A percentile compares a stretch with the other conserved stretches of the same genome.
phyloP scores from a whole-genome alignment of 1,140 invertebrate species.

The Hycleus phaleratus region DNA sequence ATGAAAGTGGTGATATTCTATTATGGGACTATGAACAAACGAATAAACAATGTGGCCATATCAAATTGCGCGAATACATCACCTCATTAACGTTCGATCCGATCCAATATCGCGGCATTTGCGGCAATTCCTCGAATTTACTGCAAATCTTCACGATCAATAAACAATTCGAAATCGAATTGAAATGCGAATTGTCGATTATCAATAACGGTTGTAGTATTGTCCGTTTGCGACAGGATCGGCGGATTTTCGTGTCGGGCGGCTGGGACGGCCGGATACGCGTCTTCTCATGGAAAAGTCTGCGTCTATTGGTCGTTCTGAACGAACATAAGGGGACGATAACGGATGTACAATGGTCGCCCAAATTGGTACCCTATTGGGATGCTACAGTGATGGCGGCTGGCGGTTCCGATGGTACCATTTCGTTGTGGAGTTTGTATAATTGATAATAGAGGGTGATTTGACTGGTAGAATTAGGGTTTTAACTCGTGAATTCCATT shows the following conservation, averaged over 20 bases:
- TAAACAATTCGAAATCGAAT: constrained; percentile 48
- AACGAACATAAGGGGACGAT: constrained; percentile 58
- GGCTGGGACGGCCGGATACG: constrained; percentile 70
- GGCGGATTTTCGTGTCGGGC: constrained; percentile 65
- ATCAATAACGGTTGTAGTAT: constrained; percentile 65
- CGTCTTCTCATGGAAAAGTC: constrained; percentile 70
- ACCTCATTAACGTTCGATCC: constrained; percentile 62
- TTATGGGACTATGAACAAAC: constrained; percentile 59
- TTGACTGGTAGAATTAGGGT: too few relatives aligned
- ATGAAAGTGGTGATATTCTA: constrained; percentile 46
- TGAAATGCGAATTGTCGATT: constrained; percentile 51
- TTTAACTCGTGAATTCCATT: too few relatives aligned
- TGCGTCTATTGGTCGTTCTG: constrained; percentile 65
- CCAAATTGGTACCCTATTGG: constrained; percentile 52
- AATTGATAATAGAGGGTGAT: constrained; percentile 36
- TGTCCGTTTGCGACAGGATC: constrained; percentile 60
- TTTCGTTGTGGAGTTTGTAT: constrained; percentile 70
- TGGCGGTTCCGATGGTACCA: constrained; percentile 58
- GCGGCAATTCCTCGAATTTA: constrained; percentile 53
- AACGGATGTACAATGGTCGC: constrained; percentile 60
- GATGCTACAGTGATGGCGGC: constrained; percentile 65
- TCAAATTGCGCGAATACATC: constrained; percentile 56
- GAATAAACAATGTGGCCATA: constrained; percentile 47
- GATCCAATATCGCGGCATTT: constrained; percentile 52
- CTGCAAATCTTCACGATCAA: constrained; percentile 52